phyloP scores from a whole-genome alignment of 2,888 invertebrate genomes.

The Scaeva pyrastri region DNA sequence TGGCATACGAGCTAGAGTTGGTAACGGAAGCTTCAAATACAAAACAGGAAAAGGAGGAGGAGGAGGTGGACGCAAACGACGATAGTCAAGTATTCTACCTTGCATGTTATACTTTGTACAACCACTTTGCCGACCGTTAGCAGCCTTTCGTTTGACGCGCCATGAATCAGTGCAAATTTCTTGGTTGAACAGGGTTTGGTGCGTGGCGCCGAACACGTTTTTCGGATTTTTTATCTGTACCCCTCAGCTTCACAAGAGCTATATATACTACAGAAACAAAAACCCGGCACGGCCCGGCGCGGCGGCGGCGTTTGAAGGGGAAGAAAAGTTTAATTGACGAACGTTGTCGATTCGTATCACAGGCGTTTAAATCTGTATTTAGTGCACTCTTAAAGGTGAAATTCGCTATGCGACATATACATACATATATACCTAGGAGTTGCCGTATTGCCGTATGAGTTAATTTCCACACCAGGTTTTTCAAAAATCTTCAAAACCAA shows the following conservation, averaged over 20 bases:
- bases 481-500: slow-evolving; percentile 37
- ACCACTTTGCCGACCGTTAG: slow-evolving; percentile 19
- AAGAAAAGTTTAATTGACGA: slow-evolving; percentile 72
- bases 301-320: slow-evolving; percentile 70
- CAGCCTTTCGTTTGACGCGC: slow-evolving; percentile 41
- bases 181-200: slow-evolving; percentile 72
- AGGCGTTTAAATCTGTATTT: slow-evolving; percentile 81
- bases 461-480: slow-evolving; percentile 40
- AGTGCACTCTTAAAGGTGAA: slow-evolving; percentile 78
- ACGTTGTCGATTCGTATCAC: slow-evolving; percentile 71
- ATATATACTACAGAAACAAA: not conserved
- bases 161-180: slow-evolving; percentile 74
- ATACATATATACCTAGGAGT: no score
- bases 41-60: slow-evolving; percentile 3
- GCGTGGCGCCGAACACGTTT: slow-evolving; percentile 82
- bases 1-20: not conserved
- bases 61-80: not conserved
- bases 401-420: slow-evolving; percentile 58
- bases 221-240: slow-evolving; percentile 78
- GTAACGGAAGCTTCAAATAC: not conserved
- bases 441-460: slow-evolving; percentile 26
- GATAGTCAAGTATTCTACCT: slow-evolving; percentile 48
- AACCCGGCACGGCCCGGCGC: no score
- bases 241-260: slow-evolving; percentile 14
- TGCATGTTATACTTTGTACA: slow-evolving; percentile 50